Conservation (phyloP, 2,797 vertebrate species). For the Acridotheres tristis region DNA sequence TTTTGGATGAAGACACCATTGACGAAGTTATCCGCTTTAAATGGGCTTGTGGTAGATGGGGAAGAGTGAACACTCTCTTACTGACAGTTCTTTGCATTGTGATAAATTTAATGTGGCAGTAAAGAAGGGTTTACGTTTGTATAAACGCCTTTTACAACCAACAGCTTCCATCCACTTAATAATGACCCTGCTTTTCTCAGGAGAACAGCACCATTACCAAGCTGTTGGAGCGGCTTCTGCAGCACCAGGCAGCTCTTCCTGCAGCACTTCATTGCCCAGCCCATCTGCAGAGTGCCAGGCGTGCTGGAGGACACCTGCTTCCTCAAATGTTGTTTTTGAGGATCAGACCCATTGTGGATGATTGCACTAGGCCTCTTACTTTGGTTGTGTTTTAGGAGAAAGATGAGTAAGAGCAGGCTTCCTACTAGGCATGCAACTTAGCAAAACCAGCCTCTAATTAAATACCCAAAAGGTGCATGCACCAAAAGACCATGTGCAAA, state of each 20-base stretch:
- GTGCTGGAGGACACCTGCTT: slow-evolving; percentile 73
- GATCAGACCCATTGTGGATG: slow-evolving; percentile 15
- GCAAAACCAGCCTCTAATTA: not conserved
- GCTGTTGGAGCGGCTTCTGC: slow-evolving; percentile 65
- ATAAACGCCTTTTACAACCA: slow-evolving; percentile 66
- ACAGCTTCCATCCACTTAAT: slow-evolving; percentile 77
- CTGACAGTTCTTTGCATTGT: slow-evolving; percentile 67
- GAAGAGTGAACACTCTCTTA: slow-evolving; percentile 21
- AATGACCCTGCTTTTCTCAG: slow-evolving; percentile 73
- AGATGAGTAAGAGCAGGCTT: slow-evolving; percentile 24
- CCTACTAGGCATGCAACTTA: not conserved
- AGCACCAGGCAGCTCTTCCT: slow-evolving; percentile 62
- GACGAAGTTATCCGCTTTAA: slow-evolving; percentile 11
- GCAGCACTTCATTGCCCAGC: slow-evolving; percentile 59
- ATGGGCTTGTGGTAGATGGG: not conserved
- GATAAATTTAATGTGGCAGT: slow-evolving; percentile 73
- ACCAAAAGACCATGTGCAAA: not conserved
- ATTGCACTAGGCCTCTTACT: not conserved
- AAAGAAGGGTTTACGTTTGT: slow-evolving; percentile 59
- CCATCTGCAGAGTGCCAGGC: slow-evolving; percentile 70
- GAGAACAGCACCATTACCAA: slow-evolving; percentile 73
- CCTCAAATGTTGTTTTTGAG: slow-evolving; percentile 71
- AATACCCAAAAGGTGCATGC: rapidly evolving
- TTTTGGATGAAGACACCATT: not conserved
- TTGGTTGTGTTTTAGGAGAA: slow-evolving; percentile 24